Percentiles rank a stretch among this genome's conserved stretches.
Conservation (phyloP, 2,888 invertebrate species). For the Phytoseiulus persimilis region DNA sequence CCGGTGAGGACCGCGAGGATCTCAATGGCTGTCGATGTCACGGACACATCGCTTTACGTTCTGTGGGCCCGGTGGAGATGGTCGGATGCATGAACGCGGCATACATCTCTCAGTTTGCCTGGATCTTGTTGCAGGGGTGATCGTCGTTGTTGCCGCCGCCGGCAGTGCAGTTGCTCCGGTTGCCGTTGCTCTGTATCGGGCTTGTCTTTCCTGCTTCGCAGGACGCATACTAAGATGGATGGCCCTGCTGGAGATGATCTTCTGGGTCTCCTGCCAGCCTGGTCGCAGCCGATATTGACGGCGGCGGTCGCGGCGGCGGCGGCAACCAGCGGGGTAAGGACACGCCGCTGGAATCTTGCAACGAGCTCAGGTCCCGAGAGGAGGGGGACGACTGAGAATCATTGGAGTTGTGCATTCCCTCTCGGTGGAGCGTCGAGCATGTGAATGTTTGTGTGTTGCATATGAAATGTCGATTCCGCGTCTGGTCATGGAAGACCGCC, state of each 20-base stretch:
- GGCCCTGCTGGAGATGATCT: background rate
- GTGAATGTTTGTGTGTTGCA: background rate
- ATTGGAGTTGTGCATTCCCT: background rate
- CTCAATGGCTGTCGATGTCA: background rate
- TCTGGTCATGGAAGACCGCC: background rate
- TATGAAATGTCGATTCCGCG: background rate
- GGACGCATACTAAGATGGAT: background rate
- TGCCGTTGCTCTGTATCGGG: background rate
- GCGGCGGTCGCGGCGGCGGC: background rate
- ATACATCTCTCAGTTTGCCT: background rate
- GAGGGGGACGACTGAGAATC: background rate
- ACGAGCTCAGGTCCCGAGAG: background rate
- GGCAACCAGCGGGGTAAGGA: too few species aligned
- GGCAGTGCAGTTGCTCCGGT: background rate
- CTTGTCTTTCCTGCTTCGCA: background rate
- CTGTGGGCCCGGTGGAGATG: background rate
- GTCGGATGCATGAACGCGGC: background rate
- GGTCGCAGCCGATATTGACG: background rate
- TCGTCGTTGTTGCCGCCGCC: background rate
- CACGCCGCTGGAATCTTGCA: background rate
- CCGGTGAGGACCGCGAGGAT: too few species aligned
- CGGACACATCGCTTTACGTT: background rate
- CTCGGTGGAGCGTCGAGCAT: background rate
- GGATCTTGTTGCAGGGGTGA: background rate
- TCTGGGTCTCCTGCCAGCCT: background rate